A percentile compares a stretch with the other conserved stretches of the same genome.
Conservation (phyloP, 2,797 vertebrate genomes). For the Ataeniobius toweri region DNA sequence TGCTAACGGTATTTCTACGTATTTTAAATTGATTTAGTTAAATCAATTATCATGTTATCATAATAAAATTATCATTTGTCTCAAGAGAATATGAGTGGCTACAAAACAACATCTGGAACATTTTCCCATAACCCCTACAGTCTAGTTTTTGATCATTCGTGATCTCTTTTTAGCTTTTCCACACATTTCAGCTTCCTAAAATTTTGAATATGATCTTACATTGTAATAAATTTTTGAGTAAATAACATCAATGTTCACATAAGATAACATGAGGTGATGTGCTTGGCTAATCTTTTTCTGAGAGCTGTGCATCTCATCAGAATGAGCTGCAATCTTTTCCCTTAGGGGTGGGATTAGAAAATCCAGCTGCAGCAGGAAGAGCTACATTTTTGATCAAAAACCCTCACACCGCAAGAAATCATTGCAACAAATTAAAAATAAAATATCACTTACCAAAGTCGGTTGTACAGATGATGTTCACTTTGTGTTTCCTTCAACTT, state of each 20-base stretch:
- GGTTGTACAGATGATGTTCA: neutral
- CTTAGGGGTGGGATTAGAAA: conserved; percentile 21
- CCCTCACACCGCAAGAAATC: neutral
- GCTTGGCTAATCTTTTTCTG: neutral
- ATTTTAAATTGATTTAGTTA: too few species aligned
- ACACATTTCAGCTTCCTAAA: neutral
- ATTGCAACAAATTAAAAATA: neutral
- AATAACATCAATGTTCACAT: neutral
- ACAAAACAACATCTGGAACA: neutral
- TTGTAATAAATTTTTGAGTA: neutral
- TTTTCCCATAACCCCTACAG: neutral
- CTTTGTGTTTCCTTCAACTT: conserved; percentile 9
- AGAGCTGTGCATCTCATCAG: neutral
- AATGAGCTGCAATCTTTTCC: conserved; percentile 22
- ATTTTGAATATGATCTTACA: too few species aligned
- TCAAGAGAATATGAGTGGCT: neutral
- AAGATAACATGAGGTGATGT: neutral
- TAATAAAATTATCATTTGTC: neutral
- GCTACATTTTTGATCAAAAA: conserved; percentile 19
- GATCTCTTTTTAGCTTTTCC: neutral
- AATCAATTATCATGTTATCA: too few species aligned
- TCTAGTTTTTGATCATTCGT: neutral
- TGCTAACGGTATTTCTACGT: neutral
- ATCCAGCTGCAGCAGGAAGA: conserved; percentile 5
- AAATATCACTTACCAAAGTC: conserved; percentile 29